phyloP scores from a whole-genome alignment of 2,113 vertebrate species.

The Pteropus alecto region DNA sequence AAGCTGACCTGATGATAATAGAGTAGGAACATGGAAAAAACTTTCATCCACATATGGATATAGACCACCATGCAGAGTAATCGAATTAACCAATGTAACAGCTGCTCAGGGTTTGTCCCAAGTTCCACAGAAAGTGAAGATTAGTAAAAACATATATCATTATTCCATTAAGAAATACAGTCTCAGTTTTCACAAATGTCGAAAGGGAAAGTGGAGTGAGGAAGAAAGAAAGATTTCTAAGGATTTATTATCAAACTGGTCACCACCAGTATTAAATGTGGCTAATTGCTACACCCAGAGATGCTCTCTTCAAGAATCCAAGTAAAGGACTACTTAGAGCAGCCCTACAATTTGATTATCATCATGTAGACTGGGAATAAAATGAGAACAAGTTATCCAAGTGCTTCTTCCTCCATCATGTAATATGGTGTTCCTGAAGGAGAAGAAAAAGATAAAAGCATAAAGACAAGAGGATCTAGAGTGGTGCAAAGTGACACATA shows the following conservation, averaged over 20 bases:
- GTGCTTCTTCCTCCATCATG: background rate
- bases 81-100: background rate
- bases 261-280: background rate
- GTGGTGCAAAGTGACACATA: background rate
- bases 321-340: background rate
- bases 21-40: background rate
- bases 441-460: background rate
- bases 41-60: background rate
- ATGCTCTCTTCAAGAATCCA: background rate
- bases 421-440: background rate
- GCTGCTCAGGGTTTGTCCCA: background rate
- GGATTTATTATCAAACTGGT: background rate
- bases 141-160: background rate
- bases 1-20: background rate
- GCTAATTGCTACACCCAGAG: background rate
- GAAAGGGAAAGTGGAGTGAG: background rate
- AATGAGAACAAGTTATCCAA: background rate
- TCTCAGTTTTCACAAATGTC: background rate
- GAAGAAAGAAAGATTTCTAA: background rate
- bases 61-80: background rate
- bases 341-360: background rate
- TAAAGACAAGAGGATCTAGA: background rate
- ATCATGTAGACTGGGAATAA: background rate
- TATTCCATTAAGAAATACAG: background rate
- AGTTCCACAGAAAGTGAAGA: background rate